Evolutionary conservation across 2,113 vertebrate genomes (phyloP).

Genomic region (Oryzias curvinotus): DNA sequence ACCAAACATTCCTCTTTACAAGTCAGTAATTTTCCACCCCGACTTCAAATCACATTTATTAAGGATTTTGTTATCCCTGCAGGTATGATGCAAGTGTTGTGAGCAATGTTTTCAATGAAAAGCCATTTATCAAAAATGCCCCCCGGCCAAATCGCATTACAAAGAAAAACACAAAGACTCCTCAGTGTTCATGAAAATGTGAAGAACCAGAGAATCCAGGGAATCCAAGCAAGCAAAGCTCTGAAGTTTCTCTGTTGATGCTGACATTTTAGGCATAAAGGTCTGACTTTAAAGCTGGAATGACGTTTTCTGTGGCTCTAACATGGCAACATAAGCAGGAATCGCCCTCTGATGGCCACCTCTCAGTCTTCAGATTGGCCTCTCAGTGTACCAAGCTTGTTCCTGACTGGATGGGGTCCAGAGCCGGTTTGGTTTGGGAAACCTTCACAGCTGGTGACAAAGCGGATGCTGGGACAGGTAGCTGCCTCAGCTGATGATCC

Average conservation of each 20-base stretch:
- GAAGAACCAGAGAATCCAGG: not conserved
- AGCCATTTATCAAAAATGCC: constrained; percentile 6
- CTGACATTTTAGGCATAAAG: not conserved
- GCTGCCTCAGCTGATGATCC: constrained; percentile 31
- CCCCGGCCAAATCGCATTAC: constrained; percentile 3
- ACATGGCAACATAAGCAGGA: not conserved
- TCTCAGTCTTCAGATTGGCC: constrained; percentile 2
- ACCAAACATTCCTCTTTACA: constrained; percentile 28
- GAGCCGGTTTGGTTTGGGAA: constrained; percentile 18
- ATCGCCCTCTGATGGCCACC: constrained; percentile 1
- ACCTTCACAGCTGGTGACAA: constrained; percentile 34
- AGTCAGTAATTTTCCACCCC: constrained; percentile 26
- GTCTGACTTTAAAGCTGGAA: not conserved
- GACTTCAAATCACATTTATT: constrained; percentile 29
- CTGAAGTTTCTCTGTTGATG: not conserved
- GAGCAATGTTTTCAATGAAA: constrained; percentile 9
- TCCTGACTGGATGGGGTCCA: constrained; percentile 42
- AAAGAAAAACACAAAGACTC: constrained; percentile 4
- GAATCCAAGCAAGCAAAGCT: not conserved
- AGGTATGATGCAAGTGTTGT: constrained; percentile 13
- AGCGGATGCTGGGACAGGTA: constrained; percentile 23
- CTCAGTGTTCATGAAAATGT: constrained; percentile 2
- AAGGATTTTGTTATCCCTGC: constrained; percentile 3
- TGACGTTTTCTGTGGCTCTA: not conserved
- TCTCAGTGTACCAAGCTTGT: constrained; percentile 29